A percentile compares a stretch with the other conserved stretches of the same genome.
Conservation (phyloP, 2,797 vertebrate species). For the Manis pentadactyla region DNA sequence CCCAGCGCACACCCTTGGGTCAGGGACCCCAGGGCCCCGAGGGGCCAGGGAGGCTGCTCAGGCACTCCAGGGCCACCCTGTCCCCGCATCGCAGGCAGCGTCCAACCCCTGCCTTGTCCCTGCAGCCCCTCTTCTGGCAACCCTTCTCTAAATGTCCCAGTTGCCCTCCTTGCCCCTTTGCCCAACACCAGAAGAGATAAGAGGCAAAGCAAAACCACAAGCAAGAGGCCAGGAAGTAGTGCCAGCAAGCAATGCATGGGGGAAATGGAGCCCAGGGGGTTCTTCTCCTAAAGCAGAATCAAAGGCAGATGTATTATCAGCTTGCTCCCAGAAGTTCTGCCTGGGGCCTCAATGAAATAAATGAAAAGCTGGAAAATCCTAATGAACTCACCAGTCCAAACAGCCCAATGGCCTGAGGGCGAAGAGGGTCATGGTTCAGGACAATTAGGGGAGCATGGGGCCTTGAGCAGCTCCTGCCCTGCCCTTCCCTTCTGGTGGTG, state of each 20-base stretch:
- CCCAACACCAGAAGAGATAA: neutral
- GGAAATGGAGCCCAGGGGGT: neutral
- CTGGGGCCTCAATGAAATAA: conserved; percentile 17
- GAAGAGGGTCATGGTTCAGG: neutral
- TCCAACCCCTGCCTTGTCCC: neutral
- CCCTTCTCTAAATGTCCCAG: neutral
- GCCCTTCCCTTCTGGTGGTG: neutral
- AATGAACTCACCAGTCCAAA: conserved; percentile 47
- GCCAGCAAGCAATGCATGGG: neutral
- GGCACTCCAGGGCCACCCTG: neutral
- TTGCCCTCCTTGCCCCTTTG: neutral
- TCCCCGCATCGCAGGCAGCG: too few relatives aligned
- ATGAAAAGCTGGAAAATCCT: conserved; percentile 44
- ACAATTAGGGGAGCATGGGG: neutral
- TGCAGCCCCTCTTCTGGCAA: neutral
- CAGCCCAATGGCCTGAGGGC: neutral
- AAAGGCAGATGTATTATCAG: conserved; percentile 4
- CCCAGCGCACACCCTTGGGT: fast-evolving
- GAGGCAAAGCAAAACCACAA: neutral
- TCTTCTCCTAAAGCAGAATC: conserved; percentile 51
- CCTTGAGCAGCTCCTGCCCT: neutral
- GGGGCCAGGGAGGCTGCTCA: neutral
- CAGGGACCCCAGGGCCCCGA: neutral
- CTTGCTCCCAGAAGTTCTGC: conserved; percentile 45
- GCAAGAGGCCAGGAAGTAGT: neutral